Conservation (phyloP, 23 tunicate genomes). For the Phallusia fumigata region DNA sequence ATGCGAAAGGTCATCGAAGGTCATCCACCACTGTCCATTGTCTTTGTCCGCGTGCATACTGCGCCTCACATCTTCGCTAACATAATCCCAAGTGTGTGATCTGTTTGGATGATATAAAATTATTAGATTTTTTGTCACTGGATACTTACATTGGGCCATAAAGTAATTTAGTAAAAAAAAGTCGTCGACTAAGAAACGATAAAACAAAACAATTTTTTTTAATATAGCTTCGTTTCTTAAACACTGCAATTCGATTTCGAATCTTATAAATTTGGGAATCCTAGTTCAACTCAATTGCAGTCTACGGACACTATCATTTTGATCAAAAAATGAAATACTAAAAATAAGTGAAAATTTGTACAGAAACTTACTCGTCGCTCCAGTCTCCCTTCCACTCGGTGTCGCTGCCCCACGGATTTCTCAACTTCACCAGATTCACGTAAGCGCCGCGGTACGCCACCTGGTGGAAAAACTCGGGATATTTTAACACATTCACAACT, state of each 20-base stretch:
- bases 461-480: conserved; percentile 23
- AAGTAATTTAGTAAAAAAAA: no score
- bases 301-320: no score
- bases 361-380: conserved; percentile 64
- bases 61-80: conserved; percentile 39
- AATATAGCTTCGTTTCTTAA: no score
- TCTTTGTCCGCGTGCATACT: conserved; percentile 62
- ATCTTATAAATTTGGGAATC: no score
- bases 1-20: conserved; percentile 54
- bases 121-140: no score
- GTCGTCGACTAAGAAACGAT: no score
- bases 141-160: no score
- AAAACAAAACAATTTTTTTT: no score
- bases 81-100: conserved; percentile 60
- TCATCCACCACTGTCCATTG: conserved; percentile 92
- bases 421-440: conserved; percentile 60
- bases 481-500: background rate
- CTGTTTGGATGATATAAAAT: background rate
- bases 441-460: conserved; percentile 36
- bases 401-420: conserved; percentile 84
- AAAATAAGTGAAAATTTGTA: no score
- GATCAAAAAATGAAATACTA: no score
- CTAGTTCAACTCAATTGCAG: no score
- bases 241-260: no score
- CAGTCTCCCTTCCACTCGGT: conserved; percentile 82